Conservation (phyloP, 2,888 invertebrate species). For the Lasioglossum vierecki region DNA sequence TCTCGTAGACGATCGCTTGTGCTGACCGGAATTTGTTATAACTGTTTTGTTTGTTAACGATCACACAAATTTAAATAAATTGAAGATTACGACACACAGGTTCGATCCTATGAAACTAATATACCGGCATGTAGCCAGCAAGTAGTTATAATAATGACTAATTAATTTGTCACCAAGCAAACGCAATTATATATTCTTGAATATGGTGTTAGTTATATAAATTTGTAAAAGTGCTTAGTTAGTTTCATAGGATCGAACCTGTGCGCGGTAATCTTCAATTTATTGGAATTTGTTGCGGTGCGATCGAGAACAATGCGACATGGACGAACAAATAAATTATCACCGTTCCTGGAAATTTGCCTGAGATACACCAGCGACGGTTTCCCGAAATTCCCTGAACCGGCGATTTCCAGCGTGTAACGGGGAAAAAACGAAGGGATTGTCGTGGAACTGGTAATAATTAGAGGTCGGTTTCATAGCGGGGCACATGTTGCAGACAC, state of each 20-base stretch:
- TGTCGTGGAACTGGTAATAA: background rate
- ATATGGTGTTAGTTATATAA: too few relatives aligned
- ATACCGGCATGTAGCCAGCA: too few relatives aligned
- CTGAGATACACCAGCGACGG: background rate
- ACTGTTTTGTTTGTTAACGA: too few relatives aligned
- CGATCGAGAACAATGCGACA: background rate
- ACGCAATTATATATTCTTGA: too few relatives aligned
- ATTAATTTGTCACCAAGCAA: too few relatives aligned
- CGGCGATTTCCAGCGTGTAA: background rate
- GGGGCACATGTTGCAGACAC: background rate
- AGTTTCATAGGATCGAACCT: too few relatives aligned
- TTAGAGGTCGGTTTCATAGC: background rate
- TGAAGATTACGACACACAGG: too few relatives aligned
- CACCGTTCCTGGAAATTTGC: background rate
- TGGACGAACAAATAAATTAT: background rate
- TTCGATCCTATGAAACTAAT: too few relatives aligned
- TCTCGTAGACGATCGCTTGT: background rate
- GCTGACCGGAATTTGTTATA: background rate
- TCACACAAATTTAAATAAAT: too few relatives aligned
- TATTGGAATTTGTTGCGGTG: background rate
- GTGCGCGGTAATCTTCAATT: too few relatives aligned
- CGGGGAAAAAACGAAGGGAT: background rate
- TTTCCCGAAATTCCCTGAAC: background rate
- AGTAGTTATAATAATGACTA: too few relatives aligned
- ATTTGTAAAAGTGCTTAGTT: too few relatives aligned